These are phyloP conservation scores for Apistogramma diplotaenia DNA, from an alignment of 2,113 vertebrate genomes.

Conservation along the genomic window DNA sequence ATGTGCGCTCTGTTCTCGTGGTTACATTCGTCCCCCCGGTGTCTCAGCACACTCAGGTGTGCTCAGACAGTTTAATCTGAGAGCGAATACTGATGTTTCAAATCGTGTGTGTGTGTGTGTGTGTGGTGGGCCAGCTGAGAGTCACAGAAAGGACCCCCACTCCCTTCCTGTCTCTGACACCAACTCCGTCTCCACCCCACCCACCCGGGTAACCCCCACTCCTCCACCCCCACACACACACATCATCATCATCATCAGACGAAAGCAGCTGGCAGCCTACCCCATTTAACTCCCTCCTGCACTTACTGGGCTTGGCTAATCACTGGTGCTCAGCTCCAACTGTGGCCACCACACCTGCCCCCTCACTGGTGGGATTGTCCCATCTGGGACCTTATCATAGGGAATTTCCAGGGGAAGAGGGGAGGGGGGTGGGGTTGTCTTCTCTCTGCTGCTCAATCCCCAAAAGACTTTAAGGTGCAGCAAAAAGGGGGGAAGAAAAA, in stretches of 20 bases:
- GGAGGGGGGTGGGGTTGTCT: constrained; percentile 59
- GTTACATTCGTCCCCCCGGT: neutral
- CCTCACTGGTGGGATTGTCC: constrained; percentile 82
- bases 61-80: neutral
- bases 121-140: constrained; percentile 60
- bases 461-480: constrained; percentile 74
- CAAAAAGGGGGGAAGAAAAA: constrained; percentile 10
- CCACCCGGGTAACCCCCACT: constrained; percentile 18
- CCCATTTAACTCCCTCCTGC: constrained; percentile 78
- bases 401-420: constrained; percentile 50
- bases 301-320: constrained; percentile 85
- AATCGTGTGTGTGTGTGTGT: constrained; percentile 35
- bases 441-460: constrained; percentile 79
- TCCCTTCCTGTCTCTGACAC: neutral
- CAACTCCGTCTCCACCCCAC: constrained; percentile 8
- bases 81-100: constrained; percentile 34
- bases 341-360: constrained; percentile 85
- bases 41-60: neutral
- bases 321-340: constrained; percentile 86
- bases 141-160: constrained; percentile 17
- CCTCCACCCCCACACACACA: constrained; percentile 9
- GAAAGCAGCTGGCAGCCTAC: constrained; percentile 86
- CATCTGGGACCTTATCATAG: constrained; percentile 87
- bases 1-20: neutral
- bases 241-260: constrained; percentile 57